Evolutionary conservation across 2,888 invertebrate genomes (phyloP).

Genomic region (Yponomeuta sedellus): DNA sequence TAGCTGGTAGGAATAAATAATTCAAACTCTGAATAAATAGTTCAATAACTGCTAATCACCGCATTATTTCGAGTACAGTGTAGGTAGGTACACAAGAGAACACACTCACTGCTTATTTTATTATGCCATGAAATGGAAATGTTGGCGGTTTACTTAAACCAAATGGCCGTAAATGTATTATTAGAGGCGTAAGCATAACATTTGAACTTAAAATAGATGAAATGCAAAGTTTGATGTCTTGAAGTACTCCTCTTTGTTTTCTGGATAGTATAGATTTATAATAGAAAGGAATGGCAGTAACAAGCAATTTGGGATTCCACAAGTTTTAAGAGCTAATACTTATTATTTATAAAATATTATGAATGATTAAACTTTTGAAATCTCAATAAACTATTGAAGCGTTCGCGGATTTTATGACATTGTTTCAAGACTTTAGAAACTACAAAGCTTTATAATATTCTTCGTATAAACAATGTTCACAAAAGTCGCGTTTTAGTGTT

Average conservation of each 20-base stretch:
- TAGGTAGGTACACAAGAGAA: slow-evolving; percentile 28
- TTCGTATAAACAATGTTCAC: slow-evolving; percentile 34
- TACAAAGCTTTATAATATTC: neutral
- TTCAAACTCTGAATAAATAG: neutral
- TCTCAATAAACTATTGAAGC: slow-evolving; percentile 18
- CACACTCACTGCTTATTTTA: slow-evolving; percentile 8
- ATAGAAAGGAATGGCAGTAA: neutral
- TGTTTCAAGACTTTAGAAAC: neutral
- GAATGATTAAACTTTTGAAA: neutral
- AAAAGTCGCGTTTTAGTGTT: slow-evolving; percentile 65
- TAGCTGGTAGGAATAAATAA: slow-evolving; percentile 29
- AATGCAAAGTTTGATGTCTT: slow-evolving; percentile 44
- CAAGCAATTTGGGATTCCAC: slow-evolving; percentile 11
- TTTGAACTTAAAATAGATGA: slow-evolving; percentile 44
- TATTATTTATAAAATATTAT: neutral
- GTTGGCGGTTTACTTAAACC: slow-evolving; percentile 25
- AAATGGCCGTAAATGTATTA: slow-evolving; percentile 40
- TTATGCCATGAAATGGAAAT: slow-evolving; percentile 14
- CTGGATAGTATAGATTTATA: neutral
- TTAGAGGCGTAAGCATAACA: slow-evolving; percentile 58
- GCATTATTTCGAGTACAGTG: slow-evolving; percentile 48
- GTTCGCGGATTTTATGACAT: slow-evolving; percentile 18
- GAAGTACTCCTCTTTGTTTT: slow-evolving; percentile 16
- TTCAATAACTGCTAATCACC: slow-evolving; percentile 40
- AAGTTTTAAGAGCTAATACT: neutral